Evolutionary conservation across 1,140 invertebrate species (phyloP), one percentile per base, ranked within the genome.

Genomic region (Drosophila gunungcola): DNA sequence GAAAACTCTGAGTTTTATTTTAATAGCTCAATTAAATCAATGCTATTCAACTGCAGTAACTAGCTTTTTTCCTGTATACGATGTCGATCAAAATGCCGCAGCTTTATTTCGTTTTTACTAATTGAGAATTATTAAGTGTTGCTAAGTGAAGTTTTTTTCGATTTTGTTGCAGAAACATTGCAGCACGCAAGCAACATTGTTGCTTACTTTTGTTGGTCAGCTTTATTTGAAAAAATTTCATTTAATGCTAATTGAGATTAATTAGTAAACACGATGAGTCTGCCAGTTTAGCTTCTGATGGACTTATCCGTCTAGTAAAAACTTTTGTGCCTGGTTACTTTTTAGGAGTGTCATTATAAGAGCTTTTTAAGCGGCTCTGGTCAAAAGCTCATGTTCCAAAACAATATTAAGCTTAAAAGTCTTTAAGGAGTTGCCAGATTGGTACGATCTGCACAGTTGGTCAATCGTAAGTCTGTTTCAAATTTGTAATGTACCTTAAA

Each of bases 51-150:
- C 21, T 41, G 4, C 12, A 34, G 39, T 36, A 51, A 57, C 11
- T 57, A 11, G 25, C 13, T 48, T 60, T 60, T 58, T 57, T 29
- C 32, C 34, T 41, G 63, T 70, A 41, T 65, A 43, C 49, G 38
- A 25, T 53, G 52, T 84, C 32, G 48, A 70, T 80, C 60, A 67
- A 79, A 69, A 60, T 62, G 64, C 43, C 32, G 49, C 64, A 62
- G 49, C 57, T 80, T 76, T 53, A 67, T 54, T 84, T 72, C 57
- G 73, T 73, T 82, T 60, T 60, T 82, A 68, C 79, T 78, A 81
- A 81, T 83, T 83, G 69, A 79, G 51, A 34, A 51, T 63, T 60
- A 83, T 83, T 75, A 70, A 72, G 52, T 64, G 25, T 49, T 43
- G 45, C 51, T 43, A 27, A n/a, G 42, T 21, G 21, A 68, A 42